These are phyloP conservation scores for Prorops nasuta DNA, from an alignment of 1,140 invertebrate genomes.

Conservation along the genomic window DNA sequence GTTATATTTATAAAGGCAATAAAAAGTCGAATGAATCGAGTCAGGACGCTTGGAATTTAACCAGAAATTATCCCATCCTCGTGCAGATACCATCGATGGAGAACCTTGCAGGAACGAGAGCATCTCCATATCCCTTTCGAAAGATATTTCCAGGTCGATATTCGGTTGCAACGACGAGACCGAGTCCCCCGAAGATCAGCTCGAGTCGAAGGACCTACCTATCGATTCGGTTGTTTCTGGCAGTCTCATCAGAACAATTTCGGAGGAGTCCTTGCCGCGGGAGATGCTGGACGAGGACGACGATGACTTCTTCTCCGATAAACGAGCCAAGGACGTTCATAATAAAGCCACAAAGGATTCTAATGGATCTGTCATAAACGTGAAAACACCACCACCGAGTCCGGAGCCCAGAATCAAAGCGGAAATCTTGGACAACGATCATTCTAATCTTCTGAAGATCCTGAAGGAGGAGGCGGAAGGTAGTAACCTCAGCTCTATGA, in stretches of 20 bases:
- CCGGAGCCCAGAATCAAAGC: conserved; percentile 39
- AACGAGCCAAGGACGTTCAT: conserved; percentile 24
- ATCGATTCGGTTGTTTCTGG: conserved; percentile 25
- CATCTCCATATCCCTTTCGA: no score
- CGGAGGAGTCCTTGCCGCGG: conserved; percentile 49
- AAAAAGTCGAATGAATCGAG: no score
- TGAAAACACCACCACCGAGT: conserved; percentile 41
- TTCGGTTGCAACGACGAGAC: conserved; percentile 40
- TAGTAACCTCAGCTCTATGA: conserved; percentile 50
- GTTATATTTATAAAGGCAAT: no score
- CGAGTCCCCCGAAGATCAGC: conserved; percentile 36
- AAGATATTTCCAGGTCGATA: conserved; percentile 18
- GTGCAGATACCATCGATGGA: conserved; percentile 26
- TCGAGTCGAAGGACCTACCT: conserved; percentile 37
- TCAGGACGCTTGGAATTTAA: no score
- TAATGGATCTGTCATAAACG: background rate
- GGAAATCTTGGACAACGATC: conserved; percentile 28
- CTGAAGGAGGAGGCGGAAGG: conserved; percentile 29
- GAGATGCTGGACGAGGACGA: conserved; percentile 39
- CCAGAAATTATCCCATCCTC: no score
- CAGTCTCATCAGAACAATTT: conserved; percentile 42
- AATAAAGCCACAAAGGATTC: conserved; percentile 20
- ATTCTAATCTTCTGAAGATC: conserved; percentile 37
- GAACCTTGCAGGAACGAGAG: conserved; percentile 2
- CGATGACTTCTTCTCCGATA: conserved; percentile 26